Evolutionary conservation across 2,888 invertebrate genomes (phyloP).

Genomic region (Plutella xylostella): DNA sequence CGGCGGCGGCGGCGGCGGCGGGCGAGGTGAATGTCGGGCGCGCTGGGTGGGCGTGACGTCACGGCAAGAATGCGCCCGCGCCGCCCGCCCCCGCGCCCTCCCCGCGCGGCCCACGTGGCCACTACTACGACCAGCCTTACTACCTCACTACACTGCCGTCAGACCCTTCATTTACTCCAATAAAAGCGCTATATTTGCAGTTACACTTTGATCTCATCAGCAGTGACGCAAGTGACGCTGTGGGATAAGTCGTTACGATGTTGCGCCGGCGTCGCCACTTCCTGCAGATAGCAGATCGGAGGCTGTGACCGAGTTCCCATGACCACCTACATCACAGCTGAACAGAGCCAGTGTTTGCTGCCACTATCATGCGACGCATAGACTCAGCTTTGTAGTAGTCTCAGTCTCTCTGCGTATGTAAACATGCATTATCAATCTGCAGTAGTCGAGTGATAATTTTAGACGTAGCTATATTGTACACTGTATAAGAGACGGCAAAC

Average conservation of each 20-base stretch:
- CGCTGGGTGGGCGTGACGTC: conserved; percentile 69
- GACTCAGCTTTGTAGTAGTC: conserved; percentile 21
- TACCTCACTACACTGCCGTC: conserved; percentile 18
- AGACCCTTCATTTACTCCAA: conserved; percentile 42
- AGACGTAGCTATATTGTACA: conserved; percentile 20
- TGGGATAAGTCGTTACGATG: conserved; percentile 25
- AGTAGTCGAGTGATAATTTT: conserved; percentile 29
- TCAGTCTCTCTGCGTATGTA: conserved; percentile 17
- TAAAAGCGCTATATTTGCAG: conserved; percentile 23
- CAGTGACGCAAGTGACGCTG: conserved; percentile 22
- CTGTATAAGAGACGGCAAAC: conserved; percentile 25
- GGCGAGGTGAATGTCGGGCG: conserved; percentile 59
- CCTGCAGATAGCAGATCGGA: conserved; percentile 59
- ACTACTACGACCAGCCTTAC: conserved; percentile 22
- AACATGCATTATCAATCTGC: background rate
- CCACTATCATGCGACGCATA: background rate
- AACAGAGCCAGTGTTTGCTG: background rate
- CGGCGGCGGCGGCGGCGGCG: conserved; percentile 25
- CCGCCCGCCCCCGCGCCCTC: conserved; percentile 26
- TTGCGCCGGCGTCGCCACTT: conserved; percentile 42
- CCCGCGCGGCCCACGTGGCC: conserved; percentile 28
- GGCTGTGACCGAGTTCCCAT: too few relatives aligned
- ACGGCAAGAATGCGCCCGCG: conserved; percentile 63
- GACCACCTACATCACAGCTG: too few relatives aligned
- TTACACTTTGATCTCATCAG: background rate